Percentiles rank a stretch among this genome's conserved stretches.
phyloP scores from a whole-genome alignment of 2,797 vertebrate genomes.

The Pangasius djambal region DNA sequence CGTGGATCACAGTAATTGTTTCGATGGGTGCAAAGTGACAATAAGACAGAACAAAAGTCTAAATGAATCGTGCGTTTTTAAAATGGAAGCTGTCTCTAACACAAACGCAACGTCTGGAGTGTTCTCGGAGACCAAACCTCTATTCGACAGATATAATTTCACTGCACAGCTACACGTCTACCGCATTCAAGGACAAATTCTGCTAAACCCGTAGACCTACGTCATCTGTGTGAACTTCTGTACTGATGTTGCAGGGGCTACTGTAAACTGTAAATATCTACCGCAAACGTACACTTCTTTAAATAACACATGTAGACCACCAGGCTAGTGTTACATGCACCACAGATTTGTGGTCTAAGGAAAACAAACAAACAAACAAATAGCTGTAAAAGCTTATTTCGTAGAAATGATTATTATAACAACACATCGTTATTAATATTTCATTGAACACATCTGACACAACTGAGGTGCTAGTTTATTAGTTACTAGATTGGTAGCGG shows the following conservation, averaged over 20 bases:
- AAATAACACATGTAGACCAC: conserved; percentile 66
- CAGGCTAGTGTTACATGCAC: conserved; percentile 77
- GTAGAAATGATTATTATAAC: conserved; percentile 58
- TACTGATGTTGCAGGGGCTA: conserved; percentile 13
- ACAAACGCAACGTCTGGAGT: neutral
- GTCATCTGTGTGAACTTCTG: conserved; percentile 6
- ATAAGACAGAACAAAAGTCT: conserved; percentile 37
- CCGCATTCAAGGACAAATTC: conserved; percentile 29
- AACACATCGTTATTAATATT: conserved; percentile 67
- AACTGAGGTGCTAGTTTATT: conserved; percentile 22
- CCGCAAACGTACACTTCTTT: conserved; percentile 59
- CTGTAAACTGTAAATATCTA: conserved; percentile 39
- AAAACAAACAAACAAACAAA: conserved; percentile 42
- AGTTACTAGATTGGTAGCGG: neutral
- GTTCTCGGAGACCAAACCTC: conserved; percentile 1
- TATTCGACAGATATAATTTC: conserved; percentile 30
- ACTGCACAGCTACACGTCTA: conserved; percentile 37
- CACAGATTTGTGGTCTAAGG: conserved; percentile 63
- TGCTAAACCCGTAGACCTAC: conserved; percentile 22
- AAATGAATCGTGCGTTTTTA: conserved; percentile 18
- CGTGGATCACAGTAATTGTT: conserved; percentile 54
- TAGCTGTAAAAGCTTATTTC: conserved; percentile 66
- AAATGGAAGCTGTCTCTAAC: conserved; percentile 20
- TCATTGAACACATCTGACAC: conserved; percentile 67
- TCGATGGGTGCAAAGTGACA: conserved; percentile 56